Evolutionary conservation across 1,140 invertebrate genomes (phyloP), one percentile per base, ranked within the genome.

Genomic region (Aphelinus atriplicis): DNA sequence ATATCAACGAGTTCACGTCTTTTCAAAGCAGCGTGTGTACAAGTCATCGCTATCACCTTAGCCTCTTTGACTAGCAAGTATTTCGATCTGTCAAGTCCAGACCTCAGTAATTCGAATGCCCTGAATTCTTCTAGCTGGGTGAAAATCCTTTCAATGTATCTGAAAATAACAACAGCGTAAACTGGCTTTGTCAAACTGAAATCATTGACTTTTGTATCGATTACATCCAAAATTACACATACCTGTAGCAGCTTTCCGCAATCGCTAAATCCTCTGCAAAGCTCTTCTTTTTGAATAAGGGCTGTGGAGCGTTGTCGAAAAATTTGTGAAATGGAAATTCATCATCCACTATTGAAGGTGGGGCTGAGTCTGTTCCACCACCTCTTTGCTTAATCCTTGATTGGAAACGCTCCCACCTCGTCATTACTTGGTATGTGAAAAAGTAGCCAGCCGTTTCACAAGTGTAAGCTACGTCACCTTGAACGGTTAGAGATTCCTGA

Each of bases 11-110:
- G 89, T 86, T 99, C 98, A 71, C 96, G 94, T 55, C 98, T 90
- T 85, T 99, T 99, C 0, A 99, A 89, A 1, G 98, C 98, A 10
- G 98, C 98, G 88, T 99, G 98, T 0, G 98, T 99, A 90, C 98
- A 99, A 1, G 98, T 99, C 98, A 99, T 99, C 2, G 98, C 98
- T 80, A 99, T 99, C 47, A 99, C 98, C 89, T 99, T 99, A 0
- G 98, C 98, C 88, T 99, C 98, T 86, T 99, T 99, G 0, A 99
- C 97, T 1, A 99, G 87, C 10, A 99, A 89, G 87, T 99, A 99
- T 77, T 98, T 96, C 0, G 97, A 97, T 64, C 98, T 90, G 86
- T 99, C 98, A 7, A 97, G 86, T 3, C 98, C 98, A 77, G 96
- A 98, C 50, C 98, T 90, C 1, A 99, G 86, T 3, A 99, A 87